These are phyloP conservation scores for Pectinophora gossypiella DNA, from an alignment of 1,140 invertebrate genomes.

Conservation along the genomic window DNA sequence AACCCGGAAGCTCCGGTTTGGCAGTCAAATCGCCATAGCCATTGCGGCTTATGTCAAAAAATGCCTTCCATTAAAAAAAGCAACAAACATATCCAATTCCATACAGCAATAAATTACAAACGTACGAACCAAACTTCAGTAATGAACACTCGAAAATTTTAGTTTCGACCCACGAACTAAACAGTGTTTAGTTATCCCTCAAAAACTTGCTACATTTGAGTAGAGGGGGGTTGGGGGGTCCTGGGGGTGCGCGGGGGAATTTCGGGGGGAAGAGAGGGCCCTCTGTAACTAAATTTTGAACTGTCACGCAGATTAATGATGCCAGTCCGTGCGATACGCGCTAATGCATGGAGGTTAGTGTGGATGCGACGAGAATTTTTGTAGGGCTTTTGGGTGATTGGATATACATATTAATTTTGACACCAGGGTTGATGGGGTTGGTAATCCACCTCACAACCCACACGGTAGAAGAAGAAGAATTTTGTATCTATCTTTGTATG, in stretches of 20 bases:
- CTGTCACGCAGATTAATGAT: conserved; percentile 75
- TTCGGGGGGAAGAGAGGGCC: conserved; percentile 35
- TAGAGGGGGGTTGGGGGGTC: conserved; percentile 14
- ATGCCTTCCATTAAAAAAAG: too few relatives aligned
- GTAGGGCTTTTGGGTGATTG: neutral
- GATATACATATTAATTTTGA: neutral
- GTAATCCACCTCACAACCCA: too few relatives aligned
- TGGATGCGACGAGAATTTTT: conserved; percentile 60
- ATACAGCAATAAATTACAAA: conserved; percentile 16
- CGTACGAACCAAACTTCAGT: conserved; percentile 1
- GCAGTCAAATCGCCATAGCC: too few relatives aligned
- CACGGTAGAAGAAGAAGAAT: too few relatives aligned
- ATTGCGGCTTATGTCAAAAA: too few relatives aligned
- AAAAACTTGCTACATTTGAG: conserved; percentile 43
- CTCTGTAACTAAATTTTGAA: conserved; percentile 75
- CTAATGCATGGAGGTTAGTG: conserved; percentile 56
- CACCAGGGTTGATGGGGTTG: too few relatives aligned
- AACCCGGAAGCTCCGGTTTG: too few relatives aligned
- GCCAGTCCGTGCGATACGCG: conserved; percentile 69
- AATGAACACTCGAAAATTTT: conserved; percentile 11
- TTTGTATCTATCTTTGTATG: too few relatives aligned
- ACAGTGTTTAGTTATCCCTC: conserved; percentile 31
- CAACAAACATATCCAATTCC: too few relatives aligned
- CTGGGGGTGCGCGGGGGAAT: conserved; percentile 5
- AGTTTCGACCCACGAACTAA: conserved; percentile 11